Percentiles rank a stretch among this genome's conserved stretches.
These are phyloP conservation scores for Aythya baeri DNA, from an alignment of 2,113 vertebrate genomes.

Conservation along the genomic window DNA sequence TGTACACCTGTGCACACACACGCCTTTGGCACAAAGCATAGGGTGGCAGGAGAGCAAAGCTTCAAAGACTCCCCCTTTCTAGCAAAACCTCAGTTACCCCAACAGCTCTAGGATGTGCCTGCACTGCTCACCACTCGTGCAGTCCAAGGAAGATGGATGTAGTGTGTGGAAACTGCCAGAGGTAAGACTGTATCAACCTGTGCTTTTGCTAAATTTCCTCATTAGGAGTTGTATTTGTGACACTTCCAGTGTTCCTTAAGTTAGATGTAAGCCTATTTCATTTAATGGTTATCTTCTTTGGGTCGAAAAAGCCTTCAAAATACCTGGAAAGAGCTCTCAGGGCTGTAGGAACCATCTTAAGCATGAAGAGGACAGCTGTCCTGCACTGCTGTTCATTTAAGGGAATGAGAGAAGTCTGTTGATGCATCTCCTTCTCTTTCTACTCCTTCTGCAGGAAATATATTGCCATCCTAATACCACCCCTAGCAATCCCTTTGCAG, in stretches of 20 bases:
- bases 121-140: not conserved
- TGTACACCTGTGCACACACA: rapidly evolving
- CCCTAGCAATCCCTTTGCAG: not conserved
- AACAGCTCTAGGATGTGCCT: not conserved
- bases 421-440: not conserved
- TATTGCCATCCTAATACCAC: not conserved
- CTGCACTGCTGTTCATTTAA: not conserved
- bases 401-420: not conserved
- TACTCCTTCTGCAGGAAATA: not conserved
- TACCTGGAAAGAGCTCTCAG: not conserved
- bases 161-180: not conserved
- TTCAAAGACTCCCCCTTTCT: not conserved
- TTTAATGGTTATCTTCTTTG: not conserved
- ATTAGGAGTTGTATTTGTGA: not conserved
- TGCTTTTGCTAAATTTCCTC: not conserved
- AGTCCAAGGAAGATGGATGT: not conserved
- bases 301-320: not conserved
- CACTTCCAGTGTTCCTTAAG: not conserved
- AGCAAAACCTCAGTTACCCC: not conserved
- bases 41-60: not conserved
- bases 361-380: not conserved
- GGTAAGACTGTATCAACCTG: not conserved
- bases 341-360: not conserved
- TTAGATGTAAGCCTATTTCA: not conserved
- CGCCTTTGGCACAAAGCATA: not conserved